Conservation (phyloP, 2,797 vertebrate species). For the Malacoraja senta region DNA sequence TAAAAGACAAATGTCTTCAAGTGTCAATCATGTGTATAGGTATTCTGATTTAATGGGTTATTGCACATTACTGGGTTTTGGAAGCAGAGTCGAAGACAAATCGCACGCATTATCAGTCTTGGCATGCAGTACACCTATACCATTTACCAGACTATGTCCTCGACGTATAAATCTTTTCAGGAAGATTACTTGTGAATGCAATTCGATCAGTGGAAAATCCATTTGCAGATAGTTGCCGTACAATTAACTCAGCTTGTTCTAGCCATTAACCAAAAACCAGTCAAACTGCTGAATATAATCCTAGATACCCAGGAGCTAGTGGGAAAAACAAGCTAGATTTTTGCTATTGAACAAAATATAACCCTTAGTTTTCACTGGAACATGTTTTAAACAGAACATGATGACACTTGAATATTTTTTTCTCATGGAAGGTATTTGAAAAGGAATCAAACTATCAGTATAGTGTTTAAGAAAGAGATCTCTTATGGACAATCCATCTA, state of each 20-base stretch:
- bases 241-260: background rate
- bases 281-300: background rate
- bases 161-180: background rate
- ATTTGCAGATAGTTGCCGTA: background rate
- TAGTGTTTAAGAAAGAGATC: background rate
- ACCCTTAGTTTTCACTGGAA: background rate
- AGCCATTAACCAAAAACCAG: background rate
- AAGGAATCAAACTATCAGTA: background rate
- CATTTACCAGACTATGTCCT: slow-evolving; percentile 9
- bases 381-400: background rate
- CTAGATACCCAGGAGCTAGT: background rate
- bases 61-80: background rate
- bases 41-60: slow-evolving; percentile 23
- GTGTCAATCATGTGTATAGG: background rate
- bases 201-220: slow-evolving; percentile 6
- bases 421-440: background rate
- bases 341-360: background rate
- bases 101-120: background rate
- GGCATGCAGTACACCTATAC: background rate
- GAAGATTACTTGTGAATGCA: background rate
- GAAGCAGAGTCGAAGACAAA: background rate
- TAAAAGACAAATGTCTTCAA: background rate
- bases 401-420: background rate
- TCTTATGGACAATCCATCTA: background rate
- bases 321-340: background rate